Base-by-base conservation (phyloP, 1,140 invertebrate genomes). In the Scylla paramamosain region DNA sequence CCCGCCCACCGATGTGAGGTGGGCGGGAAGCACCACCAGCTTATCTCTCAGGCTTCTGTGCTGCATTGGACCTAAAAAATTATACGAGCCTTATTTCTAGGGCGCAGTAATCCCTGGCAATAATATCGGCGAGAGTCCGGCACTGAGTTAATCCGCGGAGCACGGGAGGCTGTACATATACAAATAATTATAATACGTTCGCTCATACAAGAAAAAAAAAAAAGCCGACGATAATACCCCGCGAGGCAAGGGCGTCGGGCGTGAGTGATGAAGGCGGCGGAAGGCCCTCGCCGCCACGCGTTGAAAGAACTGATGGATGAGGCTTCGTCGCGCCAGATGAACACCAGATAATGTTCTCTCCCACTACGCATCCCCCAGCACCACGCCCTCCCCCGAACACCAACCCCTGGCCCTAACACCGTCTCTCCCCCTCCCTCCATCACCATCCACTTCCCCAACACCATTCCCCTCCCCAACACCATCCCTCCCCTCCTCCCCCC, bases 281-380 rank as follows among this genome's bases (percentile, higher is more conserved):
- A n/a, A 77, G 67, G 67, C 7, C 67, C 67, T 77, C 67, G 67
- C 67, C 67, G 67, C 67, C 12, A 7, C 67, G 12, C 67, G 25
- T 20, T 77, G 67, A 77, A 77, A 77, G 67, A 77, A 77, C 67
- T 77, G 67, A 77, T 77, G 67, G 67, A 77, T 77, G 67, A 77
- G 67, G 67, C 67, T 77, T 77, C 67, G 67, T 25, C 67, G 20
- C 67, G 67, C 67, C 20, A 77, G 67, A 77, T 77, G 67, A 77
- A 77, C 67, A 77, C 20, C 20, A 77, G 67, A 77, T 77, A 77
- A n/a, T 77, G 67, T 77, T 25, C 67, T 20, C 20, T n/a, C n/a
- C 67, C 67, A 8, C 20, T 20, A 77, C n/a, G 20, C 25, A 12
- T 20, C 67, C 20, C 20, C 67, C 67, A 25, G 0, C 25, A 12